Percentiles rank a stretch among this genome's conserved stretches.
Conservation (phyloP, 2,113 vertebrate genomes). For the Formicarius rufipectus region DNA sequence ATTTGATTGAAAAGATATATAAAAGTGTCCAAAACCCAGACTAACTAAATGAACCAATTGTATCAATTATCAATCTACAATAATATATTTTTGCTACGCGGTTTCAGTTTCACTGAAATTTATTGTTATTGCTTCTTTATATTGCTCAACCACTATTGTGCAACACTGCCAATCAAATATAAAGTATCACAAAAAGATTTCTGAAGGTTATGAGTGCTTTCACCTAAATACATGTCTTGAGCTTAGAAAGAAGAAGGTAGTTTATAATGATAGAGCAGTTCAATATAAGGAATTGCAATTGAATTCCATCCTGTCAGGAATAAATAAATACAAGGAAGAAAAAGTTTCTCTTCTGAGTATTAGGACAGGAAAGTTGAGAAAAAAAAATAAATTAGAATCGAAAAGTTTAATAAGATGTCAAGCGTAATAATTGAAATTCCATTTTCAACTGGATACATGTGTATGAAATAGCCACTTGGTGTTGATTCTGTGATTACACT, state of each 20-base stretch:
- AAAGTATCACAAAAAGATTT: not conserved
- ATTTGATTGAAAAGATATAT: not conserved
- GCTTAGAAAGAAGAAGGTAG: not conserved
- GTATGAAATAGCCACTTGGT: not conserved
- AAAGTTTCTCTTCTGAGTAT: not conserved
- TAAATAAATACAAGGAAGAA: not conserved
- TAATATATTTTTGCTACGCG: not conserved
- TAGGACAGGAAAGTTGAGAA: not conserved
- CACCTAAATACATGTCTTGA: not conserved
- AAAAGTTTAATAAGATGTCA: slow-evolving; percentile 8
- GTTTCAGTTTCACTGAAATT: not conserved
- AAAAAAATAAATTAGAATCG: not conserved
- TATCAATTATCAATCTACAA: not conserved
- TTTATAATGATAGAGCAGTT: not conserved
- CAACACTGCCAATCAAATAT: not conserved
- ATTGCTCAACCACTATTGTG: not conserved
- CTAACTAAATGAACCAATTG: not conserved
- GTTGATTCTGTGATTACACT: not conserved
- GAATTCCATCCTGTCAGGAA: not conserved
- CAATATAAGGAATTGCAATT: not conserved
- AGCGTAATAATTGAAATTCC: not conserved
- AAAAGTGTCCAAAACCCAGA: not conserved
- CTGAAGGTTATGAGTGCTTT: not conserved
- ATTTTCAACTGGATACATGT: not conserved
- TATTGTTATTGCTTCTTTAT: not conserved